Evolutionary conservation across 1,140 invertebrate genomes (phyloP), one percentile per base, ranked within the genome.

Genomic region (Acromyrmex heyeri): DNA sequence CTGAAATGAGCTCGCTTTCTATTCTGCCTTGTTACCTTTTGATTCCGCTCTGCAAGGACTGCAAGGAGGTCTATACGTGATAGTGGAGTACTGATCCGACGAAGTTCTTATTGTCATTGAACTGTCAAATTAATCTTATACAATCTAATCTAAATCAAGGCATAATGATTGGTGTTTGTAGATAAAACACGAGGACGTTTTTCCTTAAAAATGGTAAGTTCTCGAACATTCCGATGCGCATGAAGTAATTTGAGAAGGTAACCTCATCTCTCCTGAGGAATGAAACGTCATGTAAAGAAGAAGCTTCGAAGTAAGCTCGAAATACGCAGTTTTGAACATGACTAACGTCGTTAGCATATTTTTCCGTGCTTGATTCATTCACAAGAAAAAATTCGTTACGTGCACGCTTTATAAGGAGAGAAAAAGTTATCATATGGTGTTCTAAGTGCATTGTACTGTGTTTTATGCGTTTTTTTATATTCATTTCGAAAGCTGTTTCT

Each of bases 151-250:
- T 27, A 6, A 10, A 21, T 30, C 14, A 34, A 18, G 69, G 8
- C 38, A 83, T 75, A 24, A 18, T 75, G 55, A 83, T 83, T 34
- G 5, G 14, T 18, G 7, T 7, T n/a, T 21, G 8, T 44, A 48
- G 69, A 75, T 83, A 61, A 81, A 82, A 73, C 24, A 16, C 55
- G 27, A 48, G 55, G 44, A 62, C 38, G n/a, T 55, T 27, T 59
- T 61, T 16, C 12, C n/a, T 83, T 83, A 75, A 83, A 83, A 61
- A 83, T 83, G 79, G 79, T 83, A 61, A 75, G 79, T 62, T 14
- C 3, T 1, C 55, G 30, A 21, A 16, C 14, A 2, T 2, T 48
- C n/a, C 44, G n/a, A 8, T n/a, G 7, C 3, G 18, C 2, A 6
- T 16, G 7, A 27, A 7, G 6, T n/a, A 24, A 21, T 7, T 48